These are phyloP conservation scores for Cheilosia pagana DNA, from an alignment of 2,888 invertebrate genomes.

Conservation along the genomic window DNA sequence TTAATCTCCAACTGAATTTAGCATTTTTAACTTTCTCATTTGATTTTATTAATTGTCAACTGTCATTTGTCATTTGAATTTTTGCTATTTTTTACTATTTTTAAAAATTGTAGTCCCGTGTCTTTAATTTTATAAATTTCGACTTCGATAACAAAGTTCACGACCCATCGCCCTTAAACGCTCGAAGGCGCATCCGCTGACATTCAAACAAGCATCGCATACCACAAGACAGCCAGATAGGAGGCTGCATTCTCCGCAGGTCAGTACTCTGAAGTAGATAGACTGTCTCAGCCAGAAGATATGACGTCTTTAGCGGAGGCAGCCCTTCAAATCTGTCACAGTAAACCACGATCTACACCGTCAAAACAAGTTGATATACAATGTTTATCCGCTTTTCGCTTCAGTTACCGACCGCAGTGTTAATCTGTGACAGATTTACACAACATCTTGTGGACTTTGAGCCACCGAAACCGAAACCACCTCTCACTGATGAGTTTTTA, in stretches of 20 bases:
- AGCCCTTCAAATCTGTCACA: constrained; percentile 6
- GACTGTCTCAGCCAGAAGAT: background rate
- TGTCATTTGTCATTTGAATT: no score
- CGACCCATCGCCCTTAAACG: background rate
- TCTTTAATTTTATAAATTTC: no score
- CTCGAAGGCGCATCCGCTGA: no score
- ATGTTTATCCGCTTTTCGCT: constrained; percentile 2
- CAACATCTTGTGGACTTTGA: constrained; percentile 17
- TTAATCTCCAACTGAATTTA: no score
- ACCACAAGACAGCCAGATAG: no score
- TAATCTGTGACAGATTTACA: constrained; percentile 8
- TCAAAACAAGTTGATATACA: constrained; percentile 1
- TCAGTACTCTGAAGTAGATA: background rate
- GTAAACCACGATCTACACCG: constrained; percentile 5
- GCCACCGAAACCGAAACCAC: constrained; percentile 10
- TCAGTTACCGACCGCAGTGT: constrained; percentile 4
- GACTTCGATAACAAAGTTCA: background rate
- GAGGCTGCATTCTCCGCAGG: background rate
- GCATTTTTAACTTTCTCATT: no score
- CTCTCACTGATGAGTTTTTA: constrained; percentile 13
- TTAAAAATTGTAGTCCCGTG: no score
- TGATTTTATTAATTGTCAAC: no score
- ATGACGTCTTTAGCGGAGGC: constrained; percentile 4
- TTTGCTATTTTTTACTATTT: no score
- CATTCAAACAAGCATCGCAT: no score